Evolutionary conservation across 2,888 invertebrate genomes (phyloP).

Genomic region (Dicycla oo): DNA sequence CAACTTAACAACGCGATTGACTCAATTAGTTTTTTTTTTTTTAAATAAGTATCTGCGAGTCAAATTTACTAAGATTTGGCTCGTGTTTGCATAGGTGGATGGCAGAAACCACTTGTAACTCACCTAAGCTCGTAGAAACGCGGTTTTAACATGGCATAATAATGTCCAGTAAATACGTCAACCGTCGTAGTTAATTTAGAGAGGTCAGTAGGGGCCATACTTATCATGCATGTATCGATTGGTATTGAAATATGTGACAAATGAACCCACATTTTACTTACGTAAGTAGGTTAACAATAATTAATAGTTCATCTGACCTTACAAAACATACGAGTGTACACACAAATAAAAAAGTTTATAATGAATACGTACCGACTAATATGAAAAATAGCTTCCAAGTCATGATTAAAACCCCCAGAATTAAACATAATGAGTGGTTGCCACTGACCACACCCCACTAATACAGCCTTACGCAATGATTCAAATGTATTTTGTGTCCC

Average conservation of each 20-base stretch:
- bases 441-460: conserved; percentile 82
- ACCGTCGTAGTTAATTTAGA: conserved; percentile 28
- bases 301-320: conserved; percentile 57
- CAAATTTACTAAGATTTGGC: neutral
- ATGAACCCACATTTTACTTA: conserved; percentile 37
- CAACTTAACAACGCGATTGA: neutral
- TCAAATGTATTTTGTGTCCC: conserved; percentile 77
- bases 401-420: conserved; percentile 83
- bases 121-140: neutral
- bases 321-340: conserved; percentile 44
- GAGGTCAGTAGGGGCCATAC: conserved; percentile 35
- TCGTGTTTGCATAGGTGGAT: neutral
- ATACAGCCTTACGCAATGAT: conserved; percentile 79
- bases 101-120: neutral
- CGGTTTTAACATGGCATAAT: neutral
- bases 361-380: conserved; percentile 65
- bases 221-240: conserved; percentile 18
- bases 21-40: neutral
- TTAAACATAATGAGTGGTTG: conserved; percentile 85
- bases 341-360: conserved; percentile 59
- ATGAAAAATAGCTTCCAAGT: conserved; percentile 79
- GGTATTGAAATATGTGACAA: conserved; percentile 49
- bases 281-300: conserved; percentile 57
- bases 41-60: neutral
- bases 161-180: conserved; percentile 19